Conservation (phyloP, 2,888 invertebrate genomes). For the Myathropa florea region DNA sequence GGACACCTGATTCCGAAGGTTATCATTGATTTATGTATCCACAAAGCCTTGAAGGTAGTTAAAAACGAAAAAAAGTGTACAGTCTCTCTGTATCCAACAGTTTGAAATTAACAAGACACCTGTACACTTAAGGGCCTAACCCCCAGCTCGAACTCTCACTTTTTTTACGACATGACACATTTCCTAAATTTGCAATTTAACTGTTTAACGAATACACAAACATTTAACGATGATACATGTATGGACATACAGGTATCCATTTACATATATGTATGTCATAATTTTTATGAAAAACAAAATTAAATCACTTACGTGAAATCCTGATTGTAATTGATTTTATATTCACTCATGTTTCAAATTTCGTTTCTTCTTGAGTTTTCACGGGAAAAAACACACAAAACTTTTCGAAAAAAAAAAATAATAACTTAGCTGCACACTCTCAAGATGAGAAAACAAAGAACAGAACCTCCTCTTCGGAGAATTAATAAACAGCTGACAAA, state of each 20-base stretch:
- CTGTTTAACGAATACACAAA: neutral
- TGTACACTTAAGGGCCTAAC: neutral
- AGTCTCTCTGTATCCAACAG: neutral
- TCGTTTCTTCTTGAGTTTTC: neutral
- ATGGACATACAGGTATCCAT: neutral
- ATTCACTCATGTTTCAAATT: conserved; percentile 73
- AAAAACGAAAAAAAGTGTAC: neutral
- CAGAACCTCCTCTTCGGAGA: conserved; percentile 19
- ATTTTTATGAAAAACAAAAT: neutral
- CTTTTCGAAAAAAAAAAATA: neutral
- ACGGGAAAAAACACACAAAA: conserved; percentile 18
- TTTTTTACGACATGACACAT: neutral
- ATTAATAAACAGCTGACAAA: conserved; percentile 46
- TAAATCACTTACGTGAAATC: conserved; percentile 76
- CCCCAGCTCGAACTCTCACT: neutral
- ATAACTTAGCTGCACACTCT: neutral
- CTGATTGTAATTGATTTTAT: conserved; percentile 77
- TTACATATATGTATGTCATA: neutral
- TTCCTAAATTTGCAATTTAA: neutral
- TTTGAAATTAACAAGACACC: neutral
- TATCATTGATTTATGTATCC: conserved; percentile 11
- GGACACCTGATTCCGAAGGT: neutral
- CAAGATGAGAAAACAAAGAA: conserved; percentile 29
- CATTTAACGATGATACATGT: neutral
- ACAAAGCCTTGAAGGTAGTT: neutral